A percentile compares a stretch with the other conserved stretches of the same genome.
These are phyloP conservation scores for Picathartes gymnocephalus DNA, from an alignment of 2,113 vertebrate genomes.

Conservation along the genomic window DNA sequence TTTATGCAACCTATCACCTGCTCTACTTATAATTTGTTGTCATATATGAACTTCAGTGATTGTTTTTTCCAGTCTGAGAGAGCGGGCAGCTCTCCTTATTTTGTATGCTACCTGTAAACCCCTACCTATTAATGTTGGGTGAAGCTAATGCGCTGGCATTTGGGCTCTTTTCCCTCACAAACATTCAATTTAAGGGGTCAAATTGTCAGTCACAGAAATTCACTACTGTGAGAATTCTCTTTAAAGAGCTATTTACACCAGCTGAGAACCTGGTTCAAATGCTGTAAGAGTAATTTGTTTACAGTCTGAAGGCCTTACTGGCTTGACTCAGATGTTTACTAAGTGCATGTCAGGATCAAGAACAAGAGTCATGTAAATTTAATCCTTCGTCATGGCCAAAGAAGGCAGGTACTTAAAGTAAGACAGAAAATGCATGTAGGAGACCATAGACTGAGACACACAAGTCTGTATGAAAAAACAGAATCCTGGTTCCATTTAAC, in stretches of 20 bases:
- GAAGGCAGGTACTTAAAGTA: not conserved
- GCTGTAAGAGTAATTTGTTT: not conserved
- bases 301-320: not conserved
- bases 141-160: not conserved
- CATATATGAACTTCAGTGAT: not conserved
- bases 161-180: not conserved
- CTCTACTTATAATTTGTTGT: not conserved
- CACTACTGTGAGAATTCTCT: not conserved
- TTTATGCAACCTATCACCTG: not conserved
- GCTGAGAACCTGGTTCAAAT: not conserved
- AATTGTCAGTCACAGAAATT: not conserved
- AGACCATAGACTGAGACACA: not conserved
- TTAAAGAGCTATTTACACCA: not conserved
- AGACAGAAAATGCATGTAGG: not conserved
- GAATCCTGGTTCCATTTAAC: not conserved
- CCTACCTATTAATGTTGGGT: not conserved
- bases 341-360: not conserved
- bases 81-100: not conserved
- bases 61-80: not conserved
- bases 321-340: not conserved
- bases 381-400: not conserved
- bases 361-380: not conserved
- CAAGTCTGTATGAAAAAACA: not conserved
- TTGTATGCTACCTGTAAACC: not conserved
- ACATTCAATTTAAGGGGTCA: not conserved